Base-by-base conservation (phyloP, 2,113 vertebrate species). In the Cairina moschata region DNA sequence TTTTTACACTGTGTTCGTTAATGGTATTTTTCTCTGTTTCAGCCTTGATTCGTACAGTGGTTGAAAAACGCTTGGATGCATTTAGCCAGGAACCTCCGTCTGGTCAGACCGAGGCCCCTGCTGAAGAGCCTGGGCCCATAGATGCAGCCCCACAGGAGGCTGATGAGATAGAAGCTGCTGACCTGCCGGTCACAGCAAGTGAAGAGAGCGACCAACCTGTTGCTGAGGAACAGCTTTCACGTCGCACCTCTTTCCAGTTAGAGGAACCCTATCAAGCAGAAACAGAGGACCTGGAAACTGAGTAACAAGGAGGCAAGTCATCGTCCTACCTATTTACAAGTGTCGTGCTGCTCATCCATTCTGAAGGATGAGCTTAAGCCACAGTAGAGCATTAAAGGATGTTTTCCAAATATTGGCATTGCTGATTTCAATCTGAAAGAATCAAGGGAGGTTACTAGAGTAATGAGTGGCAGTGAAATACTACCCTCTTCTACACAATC, bases 1-100 rank as follows among this genome's bases (percentile, higher is more conserved):
- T 62, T 55, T 32, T 42, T 12, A 23, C 26, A 83, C 42, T 2
- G 2, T 80, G 54, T 62, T 68, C 74, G 14, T 62, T 91, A 91
- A 79, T 40, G 56, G 62, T 62, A 75, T 6, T 22, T 95, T 29
- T 94, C 62, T 94, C 59, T 74, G 17, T 98, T 98, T 84, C 97
- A 99, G 99, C 95, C 90, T 91, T 99, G 96, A 99, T 99, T 87
- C 83, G 96, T 26, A 98, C 98, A 6, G 98, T 98, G 32, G 95
- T 97, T 48, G 94, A 97, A 94, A 98, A 94, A 31, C 98, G 98
- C 28, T 71, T 97, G 40, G 83, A 96, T 4, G 56, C 26, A 12
- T 98, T 97, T 55, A 92, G 92, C 66, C 40, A 0, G 23, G 20
- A 78, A 55, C 77, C 75, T 87, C 68, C 14, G 5, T 1, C 76